Conservation (phyloP, 2,888 invertebrate species). For the Isoperla grammatica region DNA sequence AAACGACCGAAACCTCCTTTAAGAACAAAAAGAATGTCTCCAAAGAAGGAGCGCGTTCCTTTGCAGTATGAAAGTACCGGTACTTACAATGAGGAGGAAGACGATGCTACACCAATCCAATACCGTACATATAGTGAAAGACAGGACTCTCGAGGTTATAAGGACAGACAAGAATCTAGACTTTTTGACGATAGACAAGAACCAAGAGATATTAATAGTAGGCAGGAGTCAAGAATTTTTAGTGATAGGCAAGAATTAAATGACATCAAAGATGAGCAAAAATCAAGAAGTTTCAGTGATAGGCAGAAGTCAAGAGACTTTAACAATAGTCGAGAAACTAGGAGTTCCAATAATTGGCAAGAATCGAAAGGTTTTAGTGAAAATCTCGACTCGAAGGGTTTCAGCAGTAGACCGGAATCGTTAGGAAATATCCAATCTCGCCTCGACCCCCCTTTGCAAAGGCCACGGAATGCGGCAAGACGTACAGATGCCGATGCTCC, state of each 20-base stretch:
- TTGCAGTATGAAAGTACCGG: slow-evolving; percentile 25
- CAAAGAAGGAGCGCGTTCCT: slow-evolving; percentile 52
- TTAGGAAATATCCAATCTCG: not conserved
- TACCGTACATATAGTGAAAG: not conserved
- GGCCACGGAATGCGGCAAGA: not conserved
- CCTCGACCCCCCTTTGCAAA: slow-evolving; percentile 17
- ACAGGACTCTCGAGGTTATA: not conserved
- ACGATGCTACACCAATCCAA: not conserved
- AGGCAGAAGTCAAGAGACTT: not conserved
- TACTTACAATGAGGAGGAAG: slow-evolving; percentile 21
- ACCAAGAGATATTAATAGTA: not conserved
- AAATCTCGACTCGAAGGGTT: not conserved
- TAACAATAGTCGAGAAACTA: not conserved
- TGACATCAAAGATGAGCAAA: too few species aligned
- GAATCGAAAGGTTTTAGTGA: not conserved
- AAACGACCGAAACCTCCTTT: slow-evolving; percentile 85
- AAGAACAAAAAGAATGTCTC: slow-evolving; percentile 66
- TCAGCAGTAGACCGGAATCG: not conserved
- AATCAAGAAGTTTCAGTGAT: not conserved
- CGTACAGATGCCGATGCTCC: slow-evolving; percentile 2
- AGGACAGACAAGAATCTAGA: not conserved
- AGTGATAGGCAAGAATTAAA: too few species aligned
- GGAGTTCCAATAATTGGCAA: not conserved
- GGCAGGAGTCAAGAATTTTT: not conserved
- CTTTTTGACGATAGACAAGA: not conserved